These are phyloP conservation scores for Euplexia lucipara DNA, from an alignment of 2,888 invertebrate species.

Conservation along the genomic window DNA sequence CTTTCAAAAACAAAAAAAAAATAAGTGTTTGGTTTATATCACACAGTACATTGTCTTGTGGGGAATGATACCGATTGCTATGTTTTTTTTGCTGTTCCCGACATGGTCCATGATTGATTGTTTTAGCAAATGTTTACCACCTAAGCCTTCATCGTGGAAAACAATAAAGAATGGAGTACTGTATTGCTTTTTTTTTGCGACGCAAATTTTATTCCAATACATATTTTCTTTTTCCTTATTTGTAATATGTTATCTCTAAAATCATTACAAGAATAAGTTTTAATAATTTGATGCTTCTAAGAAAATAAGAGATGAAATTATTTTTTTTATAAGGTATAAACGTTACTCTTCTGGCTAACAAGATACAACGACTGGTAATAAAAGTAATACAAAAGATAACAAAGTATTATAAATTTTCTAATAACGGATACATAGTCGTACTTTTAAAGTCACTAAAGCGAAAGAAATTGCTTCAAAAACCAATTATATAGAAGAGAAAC, in stretches of 20 bases:
- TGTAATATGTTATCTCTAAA: background rate
- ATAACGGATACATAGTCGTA: conserved; percentile 41
- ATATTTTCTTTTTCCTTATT: too few relatives aligned
- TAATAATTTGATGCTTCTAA: background rate
- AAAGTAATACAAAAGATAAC: conserved; percentile 48
- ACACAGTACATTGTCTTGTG: too few relatives aligned
- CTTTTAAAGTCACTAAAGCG: conserved; percentile 44
- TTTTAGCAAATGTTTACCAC: too few relatives aligned
- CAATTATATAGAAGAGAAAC: conserved; percentile 47
- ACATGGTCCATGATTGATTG: too few relatives aligned
- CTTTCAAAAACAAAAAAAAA: too few relatives aligned
- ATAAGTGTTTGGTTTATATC: too few relatives aligned
- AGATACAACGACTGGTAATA: conserved; percentile 30
- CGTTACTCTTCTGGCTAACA: background rate
- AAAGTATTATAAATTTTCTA: conserved; percentile 37
- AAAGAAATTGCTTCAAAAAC: conserved; percentile 46
- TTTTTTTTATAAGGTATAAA: conserved; percentile 28
- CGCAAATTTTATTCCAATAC: too few relatives aligned
- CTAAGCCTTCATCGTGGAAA: too few relatives aligned
- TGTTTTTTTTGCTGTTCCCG: too few relatives aligned
- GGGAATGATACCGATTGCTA: too few relatives aligned
- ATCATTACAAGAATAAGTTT: background rate
- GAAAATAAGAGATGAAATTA: conserved; percentile 6
- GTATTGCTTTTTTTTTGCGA: too few relatives aligned
- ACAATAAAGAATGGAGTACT: too few relatives aligned